Conservation (phyloP, 2,797 vertebrate species). For the Dendrocincla tyrannina region DNA sequence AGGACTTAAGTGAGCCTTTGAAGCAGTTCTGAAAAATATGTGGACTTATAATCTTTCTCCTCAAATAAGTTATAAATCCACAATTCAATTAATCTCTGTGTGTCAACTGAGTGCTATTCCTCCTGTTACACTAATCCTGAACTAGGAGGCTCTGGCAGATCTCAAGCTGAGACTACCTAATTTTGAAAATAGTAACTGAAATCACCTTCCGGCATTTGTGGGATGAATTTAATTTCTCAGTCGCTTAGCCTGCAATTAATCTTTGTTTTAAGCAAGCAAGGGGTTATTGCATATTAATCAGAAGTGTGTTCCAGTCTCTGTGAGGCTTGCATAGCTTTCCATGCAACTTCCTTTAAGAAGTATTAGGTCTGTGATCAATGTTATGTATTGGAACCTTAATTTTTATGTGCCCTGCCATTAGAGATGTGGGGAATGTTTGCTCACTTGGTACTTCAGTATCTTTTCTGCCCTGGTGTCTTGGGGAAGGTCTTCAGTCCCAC, state of each 20-base stretch:
- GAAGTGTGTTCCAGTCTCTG: not conserved
- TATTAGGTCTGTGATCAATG: rapidly evolving
- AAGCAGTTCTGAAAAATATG: not conserved
- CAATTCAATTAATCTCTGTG: not conserved
- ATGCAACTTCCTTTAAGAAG: not conserved
- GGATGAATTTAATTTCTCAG: not conserved
- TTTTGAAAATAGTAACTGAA: not conserved
- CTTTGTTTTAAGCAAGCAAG: not conserved
- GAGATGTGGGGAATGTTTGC: not conserved
- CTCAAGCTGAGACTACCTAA: not conserved
- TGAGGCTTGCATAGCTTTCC: not conserved
- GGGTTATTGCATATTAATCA: not conserved
- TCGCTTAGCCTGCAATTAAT: not conserved
- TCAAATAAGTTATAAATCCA: not conserved
- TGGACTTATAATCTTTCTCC: not conserved
- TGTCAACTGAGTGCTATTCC: not conserved
- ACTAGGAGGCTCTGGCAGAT: not conserved
- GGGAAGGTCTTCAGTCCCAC: not conserved
- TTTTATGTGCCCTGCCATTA: not conserved
- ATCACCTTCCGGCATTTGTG: not conserved
- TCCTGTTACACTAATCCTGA: not conserved
- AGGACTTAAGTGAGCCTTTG: not conserved
- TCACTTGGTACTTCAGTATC: not conserved
- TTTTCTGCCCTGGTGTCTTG: not conserved
- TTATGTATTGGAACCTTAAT: not conserved